Evolutionary conservation across 2,113 vertebrate species (phyloP), one percentile per base, ranked within the genome.

Genomic region (Chlamydotis undulata): DNA sequence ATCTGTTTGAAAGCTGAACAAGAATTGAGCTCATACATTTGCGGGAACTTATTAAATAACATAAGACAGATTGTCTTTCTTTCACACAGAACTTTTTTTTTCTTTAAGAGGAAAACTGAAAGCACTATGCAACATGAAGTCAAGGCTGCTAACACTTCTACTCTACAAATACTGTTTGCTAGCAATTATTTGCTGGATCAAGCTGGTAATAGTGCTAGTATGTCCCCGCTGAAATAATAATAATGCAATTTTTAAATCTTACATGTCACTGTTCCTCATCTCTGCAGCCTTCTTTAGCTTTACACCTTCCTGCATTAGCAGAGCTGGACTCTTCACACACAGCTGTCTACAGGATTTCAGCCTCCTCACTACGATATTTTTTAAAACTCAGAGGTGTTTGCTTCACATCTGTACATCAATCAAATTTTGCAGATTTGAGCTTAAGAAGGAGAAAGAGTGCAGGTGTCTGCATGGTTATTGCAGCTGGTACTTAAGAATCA

Each of bases 1-100:
- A 97, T 97, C 96, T 96, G 93, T 87, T 97, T 97, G 95, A 97
- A 96, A 95, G 83, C 94, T 79, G 91, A 94, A 69, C 61, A 91
- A 93, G 89, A 96, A 85, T 9, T 94, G 93, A 97, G 89, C 80
- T 97, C 89, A 96, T 87, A 49, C 29, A 12, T 87, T 96, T 96
- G 77, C 1, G 11, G 91, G 91, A 96, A 79, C 77, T 84, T 82
- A 89, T 59, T 94, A 31, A 94, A 94, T 89, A 87, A 94, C 83
- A 60, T 70, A 61, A 91, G 78, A 89, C 89, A 96, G 83, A 93
- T 94, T 91, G 79, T 65, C 53, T 39, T 37, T 81, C 68, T 64
- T 87, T 93, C 75, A 52, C 25, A 47, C 24, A 55, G 78, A 90
- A 35, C 14, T 25, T 57, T 63, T 35, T 50, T 23, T 57, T 41